phyloP scores from a whole-genome alignment of 2,113 vertebrate species.

The Epinephelus lanceolatus region DNA sequence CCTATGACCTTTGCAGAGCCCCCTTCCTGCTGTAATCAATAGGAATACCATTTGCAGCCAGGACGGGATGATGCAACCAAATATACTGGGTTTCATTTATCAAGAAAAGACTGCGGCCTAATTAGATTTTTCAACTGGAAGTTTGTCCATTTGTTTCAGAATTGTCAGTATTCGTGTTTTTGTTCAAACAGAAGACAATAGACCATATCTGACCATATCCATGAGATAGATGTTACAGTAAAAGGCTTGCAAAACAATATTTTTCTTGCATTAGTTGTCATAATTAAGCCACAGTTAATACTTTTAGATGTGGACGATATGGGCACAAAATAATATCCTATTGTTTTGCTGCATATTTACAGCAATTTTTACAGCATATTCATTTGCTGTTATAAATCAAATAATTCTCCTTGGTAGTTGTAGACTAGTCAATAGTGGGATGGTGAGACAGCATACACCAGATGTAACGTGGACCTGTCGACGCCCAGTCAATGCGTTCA shows the following conservation, averaged over 20 bases:
- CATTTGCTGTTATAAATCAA: too few relatives aligned
- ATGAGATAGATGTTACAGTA: neutral
- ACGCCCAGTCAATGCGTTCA: too few relatives aligned
- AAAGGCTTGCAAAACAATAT: neutral
- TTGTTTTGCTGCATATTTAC: neutral
- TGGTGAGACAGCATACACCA: too few relatives aligned
- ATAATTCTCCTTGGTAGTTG: too few relatives aligned
- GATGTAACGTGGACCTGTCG: too few relatives aligned
- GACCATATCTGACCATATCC: too few relatives aligned
- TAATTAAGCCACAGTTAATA: neutral
- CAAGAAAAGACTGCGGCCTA: conserved; percentile 27
- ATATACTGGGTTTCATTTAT: conserved; percentile 50
- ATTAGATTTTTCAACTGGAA: conserved; percentile 52
- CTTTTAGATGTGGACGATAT: neutral
- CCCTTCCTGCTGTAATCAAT: conserved; percentile 63
- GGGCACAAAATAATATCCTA: neutral
- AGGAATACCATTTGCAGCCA: conserved; percentile 60
- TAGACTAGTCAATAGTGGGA: too few relatives aligned
- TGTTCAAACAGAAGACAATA: conserved; percentile 10
- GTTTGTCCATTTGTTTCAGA: conserved; percentile 32
- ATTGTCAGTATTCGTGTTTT: conserved; percentile 10
- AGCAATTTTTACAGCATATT: too few relatives aligned
- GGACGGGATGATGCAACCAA: conserved; percentile 47
- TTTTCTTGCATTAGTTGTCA: neutral
- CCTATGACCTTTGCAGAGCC: conserved; percentile 66